Evolutionary conservation across 2,113 vertebrate species (phyloP).

Genomic region (Otis tarda): DNA sequence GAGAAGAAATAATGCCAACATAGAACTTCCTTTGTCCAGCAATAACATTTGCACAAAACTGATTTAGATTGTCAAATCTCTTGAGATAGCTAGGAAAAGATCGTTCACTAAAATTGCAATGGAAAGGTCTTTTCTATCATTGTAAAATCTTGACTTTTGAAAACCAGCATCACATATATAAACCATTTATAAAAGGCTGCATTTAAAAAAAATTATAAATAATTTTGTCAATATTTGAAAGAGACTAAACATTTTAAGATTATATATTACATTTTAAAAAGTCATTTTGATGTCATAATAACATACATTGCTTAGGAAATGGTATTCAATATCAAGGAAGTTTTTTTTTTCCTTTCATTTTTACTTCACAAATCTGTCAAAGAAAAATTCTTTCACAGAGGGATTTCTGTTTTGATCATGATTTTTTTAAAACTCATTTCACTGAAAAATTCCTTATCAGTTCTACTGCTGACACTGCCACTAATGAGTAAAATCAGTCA

Average conservation of each 20-base stretch:
- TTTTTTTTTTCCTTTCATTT: neutral
- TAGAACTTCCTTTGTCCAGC: neutral
- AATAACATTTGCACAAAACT: neutral
- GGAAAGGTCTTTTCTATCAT: neutral
- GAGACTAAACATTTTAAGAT: neutral
- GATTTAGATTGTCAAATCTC: neutral
- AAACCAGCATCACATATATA: fast-evolving
- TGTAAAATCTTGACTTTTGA: neutral
- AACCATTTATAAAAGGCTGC: neutral
- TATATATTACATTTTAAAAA: neutral
- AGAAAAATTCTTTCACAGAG: neutral
- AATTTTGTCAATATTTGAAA: neutral
- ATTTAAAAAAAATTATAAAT: neutral
- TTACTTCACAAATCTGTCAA: neutral
- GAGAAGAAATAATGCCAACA: neutral
- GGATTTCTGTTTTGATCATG: neutral
- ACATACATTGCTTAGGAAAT: neutral
- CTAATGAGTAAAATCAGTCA: neutral
- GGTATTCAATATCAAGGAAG: neutral
- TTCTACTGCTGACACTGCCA: neutral
- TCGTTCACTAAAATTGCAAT: neutral
- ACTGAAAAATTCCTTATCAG: neutral
- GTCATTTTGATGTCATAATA: neutral
- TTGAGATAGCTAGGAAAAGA: neutral
- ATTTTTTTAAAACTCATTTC: neutral